Percentiles rank a stretch among this genome's conserved stretches.
These are phyloP conservation scores for Mya arenaria DNA, from an alignment of 1,140 invertebrate species.

Conservation along the genomic window DNA sequence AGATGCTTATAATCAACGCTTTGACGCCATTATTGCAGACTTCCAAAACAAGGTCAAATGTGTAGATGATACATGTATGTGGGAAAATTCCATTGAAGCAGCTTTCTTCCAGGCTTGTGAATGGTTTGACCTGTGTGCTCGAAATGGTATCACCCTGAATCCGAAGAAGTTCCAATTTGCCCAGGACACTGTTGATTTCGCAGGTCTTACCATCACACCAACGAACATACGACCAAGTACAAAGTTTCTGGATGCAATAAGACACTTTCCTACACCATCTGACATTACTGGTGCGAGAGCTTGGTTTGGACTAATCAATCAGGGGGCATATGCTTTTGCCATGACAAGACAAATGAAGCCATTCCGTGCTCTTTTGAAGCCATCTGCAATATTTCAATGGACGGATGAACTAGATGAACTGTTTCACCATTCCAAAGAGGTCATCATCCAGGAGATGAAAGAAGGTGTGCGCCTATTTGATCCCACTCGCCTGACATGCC, in stretches of 20 bases:
- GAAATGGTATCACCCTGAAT: no score
- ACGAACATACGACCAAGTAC: constrained; percentile 15
- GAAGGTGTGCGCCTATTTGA: constrained; percentile 33
- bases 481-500: neutral
- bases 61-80: no score
- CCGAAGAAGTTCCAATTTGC: constrained; percentile 53
- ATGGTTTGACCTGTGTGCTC: no score
- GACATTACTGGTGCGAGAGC: constrained; percentile 58
- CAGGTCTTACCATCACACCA: constrained; percentile 32
- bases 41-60: no score
- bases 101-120: no score
- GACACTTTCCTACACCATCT: constrained; percentile 45
- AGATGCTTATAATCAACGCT: no score
- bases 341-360: constrained; percentile 54
- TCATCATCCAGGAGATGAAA: constrained; percentile 52
- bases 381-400: constrained; percentile 24
- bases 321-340: constrained; percentile 61
- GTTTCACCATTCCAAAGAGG: constrained; percentile 41
- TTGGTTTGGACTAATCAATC: constrained; percentile 64
- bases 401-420: constrained; percentile 45
- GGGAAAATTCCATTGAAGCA: no score
- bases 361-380: constrained; percentile 40
- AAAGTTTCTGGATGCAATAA: constrained; percentile 41
- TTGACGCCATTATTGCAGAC: no score
- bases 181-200: constrained; percentile 67